Percentiles rank a stretch among this genome's conserved stretches.
Evolutionary conservation across 2,888 invertebrate species (phyloP).

Genomic region (Meloe dianella): DNA sequence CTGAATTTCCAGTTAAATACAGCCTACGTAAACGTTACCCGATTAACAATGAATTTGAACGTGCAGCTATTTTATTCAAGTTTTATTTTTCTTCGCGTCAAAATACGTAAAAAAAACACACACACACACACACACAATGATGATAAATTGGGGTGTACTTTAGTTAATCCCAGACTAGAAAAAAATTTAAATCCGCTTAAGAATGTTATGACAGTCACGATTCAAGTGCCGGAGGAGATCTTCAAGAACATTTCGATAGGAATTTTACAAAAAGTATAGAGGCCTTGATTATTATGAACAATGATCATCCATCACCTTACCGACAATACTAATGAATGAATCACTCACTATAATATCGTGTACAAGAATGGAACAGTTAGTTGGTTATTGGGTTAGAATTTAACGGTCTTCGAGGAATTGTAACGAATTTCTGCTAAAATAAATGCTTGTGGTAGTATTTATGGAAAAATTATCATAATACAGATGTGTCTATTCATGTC

Average conservation of each 20-base stretch:
- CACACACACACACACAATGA: not conserved
- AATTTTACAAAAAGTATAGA: not conserved
- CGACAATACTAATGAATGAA: not conserved
- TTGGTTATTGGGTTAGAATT: not conserved
- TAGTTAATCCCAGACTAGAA: not conserved
- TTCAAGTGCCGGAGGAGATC: not conserved
- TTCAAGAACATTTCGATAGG: not conserved
- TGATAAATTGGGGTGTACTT: conserved; percentile 14
- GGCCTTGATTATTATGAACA: not conserved
- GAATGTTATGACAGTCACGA: not conserved
- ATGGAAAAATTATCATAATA: not conserved
- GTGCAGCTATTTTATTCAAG: conserved; percentile 7
- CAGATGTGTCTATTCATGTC: not conserved
- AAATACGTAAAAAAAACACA: conserved; percentile 1
- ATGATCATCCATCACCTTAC: not conserved
- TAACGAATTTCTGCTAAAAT: not conserved
- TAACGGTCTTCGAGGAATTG: not conserved
- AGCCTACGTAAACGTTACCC: not conserved
- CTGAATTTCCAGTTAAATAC: not conserved
- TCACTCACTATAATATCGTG: not conserved
- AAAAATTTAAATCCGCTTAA: not conserved
- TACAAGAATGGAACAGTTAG: too few species aligned
- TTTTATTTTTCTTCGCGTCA: not conserved
- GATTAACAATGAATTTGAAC: conserved; percentile 15
- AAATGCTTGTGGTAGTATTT: too few species aligned